Base-by-base conservation (phyloP, 2,888 invertebrate genomes). In the Pilophorus perplexus region DNA sequence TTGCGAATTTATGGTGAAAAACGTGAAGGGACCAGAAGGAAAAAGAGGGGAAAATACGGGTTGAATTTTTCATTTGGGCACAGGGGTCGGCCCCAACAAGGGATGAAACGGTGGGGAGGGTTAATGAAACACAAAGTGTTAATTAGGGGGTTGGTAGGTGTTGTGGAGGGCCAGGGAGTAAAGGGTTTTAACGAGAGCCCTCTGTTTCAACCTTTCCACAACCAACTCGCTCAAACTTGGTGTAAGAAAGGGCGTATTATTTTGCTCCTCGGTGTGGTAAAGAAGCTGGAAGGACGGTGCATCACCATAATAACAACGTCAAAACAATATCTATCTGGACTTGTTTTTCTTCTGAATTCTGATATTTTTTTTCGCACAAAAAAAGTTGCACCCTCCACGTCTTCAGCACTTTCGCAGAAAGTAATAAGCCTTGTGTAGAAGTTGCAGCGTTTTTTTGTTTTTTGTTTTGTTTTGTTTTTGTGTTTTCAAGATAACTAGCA, bases 41-140 rank as follows among this genome's bases (percentile, higher is more conserved):
- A 10, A 18, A 18, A 14, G 52, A 5, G 2, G 52, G 52, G 38
- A 20, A 6, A 22, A 38, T 14, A 48, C 28, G 38, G 46, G 62
- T 23, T 62, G 62, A 62, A 62, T 62, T 62, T 62, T 62, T 62
- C 62, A 62, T 62, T 62, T 48, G 62, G 23, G 44, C 48, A 27
- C 28, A 20, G 25, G 46, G 46, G 59, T 37, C 48, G 33, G 33
- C 25, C 28, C 62, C 20, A 62, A 46, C 46, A 59, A 59, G 44
- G 59, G 55, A 55, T 55, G 55, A 55, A 55, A 55, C 59, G 42
- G 27, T 18, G 59, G 22, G 18, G 59, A 59, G 62, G 62, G 62
- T 62, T 62, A 62, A 62, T 62, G 62, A 62, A 62, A 62, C 62
- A 62, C 46, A 62, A 62, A 62, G 62, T 62, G 62, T 62, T 62